phyloP scores from a whole-genome alignment of 2,113 vertebrate species.

The Micronisus gabar region DNA sequence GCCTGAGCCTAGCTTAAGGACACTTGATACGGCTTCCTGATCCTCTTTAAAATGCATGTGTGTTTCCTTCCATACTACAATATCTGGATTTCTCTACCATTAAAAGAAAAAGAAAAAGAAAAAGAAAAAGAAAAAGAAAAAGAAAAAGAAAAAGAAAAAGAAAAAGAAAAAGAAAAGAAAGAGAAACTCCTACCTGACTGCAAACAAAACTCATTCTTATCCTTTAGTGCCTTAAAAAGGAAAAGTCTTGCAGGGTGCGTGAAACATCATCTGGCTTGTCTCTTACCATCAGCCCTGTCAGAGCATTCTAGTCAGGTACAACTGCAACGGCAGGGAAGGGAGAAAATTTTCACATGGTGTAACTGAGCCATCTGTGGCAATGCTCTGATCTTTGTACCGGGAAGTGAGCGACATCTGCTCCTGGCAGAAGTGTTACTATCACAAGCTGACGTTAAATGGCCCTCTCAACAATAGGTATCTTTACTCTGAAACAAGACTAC shows the following conservation, averaged over 20 bases:
- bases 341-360: neutral
- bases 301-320: neutral
- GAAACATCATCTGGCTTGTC: neutral
- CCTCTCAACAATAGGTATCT: neutral
- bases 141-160: too few relatives aligned
- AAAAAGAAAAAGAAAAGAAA: too few relatives aligned
- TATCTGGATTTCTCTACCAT: neutral
- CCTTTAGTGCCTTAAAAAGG: neutral
- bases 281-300: neutral
- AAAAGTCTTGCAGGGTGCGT: neutral
- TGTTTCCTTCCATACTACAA: neutral
- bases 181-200: neutral
- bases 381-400: neutral
- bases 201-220: neutral
- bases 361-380: conserved; percentile 37
- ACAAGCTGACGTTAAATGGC: neutral
- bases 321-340: neutral
- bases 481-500: neutral
- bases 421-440: conserved; percentile 35
- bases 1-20: neutral
- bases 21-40: neutral
- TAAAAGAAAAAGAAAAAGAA: neutral
- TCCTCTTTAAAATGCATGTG: neutral
- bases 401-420: conserved; percentile 7
- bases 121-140: neutral